phyloP scores from a whole-genome alignment of 2,888 invertebrate genomes.

The Lypha dubia region DNA sequence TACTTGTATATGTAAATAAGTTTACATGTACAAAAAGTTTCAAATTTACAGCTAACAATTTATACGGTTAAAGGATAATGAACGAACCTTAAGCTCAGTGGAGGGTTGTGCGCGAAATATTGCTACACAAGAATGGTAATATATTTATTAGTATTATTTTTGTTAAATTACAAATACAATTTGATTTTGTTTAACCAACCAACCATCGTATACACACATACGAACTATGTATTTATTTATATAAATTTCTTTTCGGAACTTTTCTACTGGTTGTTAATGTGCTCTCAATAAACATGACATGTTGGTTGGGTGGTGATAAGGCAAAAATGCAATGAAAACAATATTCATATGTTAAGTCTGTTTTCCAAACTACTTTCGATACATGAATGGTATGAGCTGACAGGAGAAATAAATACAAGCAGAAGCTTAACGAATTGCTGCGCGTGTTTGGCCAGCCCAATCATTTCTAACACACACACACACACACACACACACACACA shows the following conservation, averaged over 20 bases:
- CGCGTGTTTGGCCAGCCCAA: conserved; percentile 60
- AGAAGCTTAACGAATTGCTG: conserved; percentile 62
- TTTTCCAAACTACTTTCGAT: conserved; percentile 10
- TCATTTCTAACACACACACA: conserved; percentile 4
- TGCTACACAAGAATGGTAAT: background rate
- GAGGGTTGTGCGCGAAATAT: background rate
- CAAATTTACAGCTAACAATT: conserved; percentile 2
- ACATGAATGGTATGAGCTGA: background rate
- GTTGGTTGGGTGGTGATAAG: conserved; percentile 42
- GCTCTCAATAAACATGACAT: conserved; percentile 52
- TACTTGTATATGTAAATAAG: conserved; percentile 35
- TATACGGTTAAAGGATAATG: background rate
- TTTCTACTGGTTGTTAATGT: conserved; percentile 54
- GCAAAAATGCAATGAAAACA: conserved; percentile 1
- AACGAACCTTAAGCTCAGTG: background rate
- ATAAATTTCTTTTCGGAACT: background rate
- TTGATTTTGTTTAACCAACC: background rate
- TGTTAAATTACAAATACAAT: too few relatives aligned
- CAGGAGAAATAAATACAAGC: background rate
- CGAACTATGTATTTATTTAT: too few relatives aligned
- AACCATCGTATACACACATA: conserved; percentile 19
- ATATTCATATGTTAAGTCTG: too few relatives aligned
- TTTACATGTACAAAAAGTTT: background rate
- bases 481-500: too few relatives aligned
- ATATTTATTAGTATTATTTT: too few relatives aligned